Conservation (phyloP, 1,140 invertebrate genomes). For the Schlechtendalia chinensis region DNA sequence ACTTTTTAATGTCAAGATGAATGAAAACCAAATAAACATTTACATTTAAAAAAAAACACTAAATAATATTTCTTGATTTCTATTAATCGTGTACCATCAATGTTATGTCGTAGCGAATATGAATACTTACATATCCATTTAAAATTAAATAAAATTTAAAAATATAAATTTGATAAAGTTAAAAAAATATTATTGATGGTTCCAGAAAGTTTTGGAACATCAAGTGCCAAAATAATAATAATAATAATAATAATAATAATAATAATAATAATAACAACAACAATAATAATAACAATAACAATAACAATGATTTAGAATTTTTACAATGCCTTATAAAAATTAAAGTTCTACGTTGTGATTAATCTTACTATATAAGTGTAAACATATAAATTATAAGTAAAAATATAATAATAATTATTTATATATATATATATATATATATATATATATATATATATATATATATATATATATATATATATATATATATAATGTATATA, state of each 20-base stretch:
- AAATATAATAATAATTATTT: no score
- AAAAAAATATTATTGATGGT: constrained; percentile 9
- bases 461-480: constrained; percentile 54
- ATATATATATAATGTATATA: constrained; percentile 27
- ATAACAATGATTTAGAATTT: constrained; percentile 23
- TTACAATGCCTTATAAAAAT: constrained; percentile 39
- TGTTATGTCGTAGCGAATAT: background rate
- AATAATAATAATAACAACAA: constrained; percentile 22
- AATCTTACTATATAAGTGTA: constrained; percentile 51
- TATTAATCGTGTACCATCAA: constrained; percentile 17
- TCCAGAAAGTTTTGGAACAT: constrained; percentile 18
- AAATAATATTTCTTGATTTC: background rate
- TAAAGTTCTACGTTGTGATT: constrained; percentile 43
- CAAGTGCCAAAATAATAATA: constrained; percentile 17
- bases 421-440: no score
- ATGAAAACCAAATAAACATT: constrained; percentile 32
- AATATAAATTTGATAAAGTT: background rate
- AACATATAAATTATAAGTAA: constrained; percentile 63
- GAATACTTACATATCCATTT: background rate
- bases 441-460: no score
- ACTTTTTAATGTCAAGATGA: background rate
- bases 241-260: constrained; percentile 27
- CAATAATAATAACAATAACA: constrained; percentile 21
- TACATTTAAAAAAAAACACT: constrained; percentile 12
- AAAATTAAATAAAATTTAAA: background rate